A percentile compares a stretch with the other conserved stretches of the same genome.
These are phyloP conservation scores for Lordiphosa clarofinis DNA, from an alignment of 1,140 invertebrate genomes.

Conservation along the genomic window DNA sequence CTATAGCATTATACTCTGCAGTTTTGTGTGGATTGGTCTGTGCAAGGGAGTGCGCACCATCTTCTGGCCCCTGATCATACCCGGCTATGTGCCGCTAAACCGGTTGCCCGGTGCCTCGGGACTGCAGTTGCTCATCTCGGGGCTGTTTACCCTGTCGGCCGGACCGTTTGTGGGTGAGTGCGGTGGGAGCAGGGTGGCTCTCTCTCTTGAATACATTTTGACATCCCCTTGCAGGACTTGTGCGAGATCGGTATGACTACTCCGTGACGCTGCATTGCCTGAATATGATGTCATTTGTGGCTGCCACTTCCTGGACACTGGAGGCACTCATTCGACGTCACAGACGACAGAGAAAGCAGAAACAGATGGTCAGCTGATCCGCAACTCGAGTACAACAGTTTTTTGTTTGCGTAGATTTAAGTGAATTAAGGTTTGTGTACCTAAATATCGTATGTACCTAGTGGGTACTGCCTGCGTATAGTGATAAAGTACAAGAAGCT, in stretches of 20 bases:
- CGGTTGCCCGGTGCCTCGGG: constrained; percentile 84
- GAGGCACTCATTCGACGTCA: constrained; percentile 63
- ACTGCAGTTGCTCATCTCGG: constrained; percentile 83
- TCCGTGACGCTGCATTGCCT: constrained; percentile 83
- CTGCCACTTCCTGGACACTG: constrained; percentile 82
- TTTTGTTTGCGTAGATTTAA: too few relatives aligned
- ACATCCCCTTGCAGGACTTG: constrained; percentile 80
- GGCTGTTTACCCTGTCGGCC: constrained; percentile 81
- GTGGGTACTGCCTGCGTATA: too few relatives aligned
- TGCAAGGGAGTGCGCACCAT: constrained; percentile 84
- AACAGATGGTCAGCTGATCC: too few relatives aligned
- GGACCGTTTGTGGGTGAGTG: constrained; percentile 83
- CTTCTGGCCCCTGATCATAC: constrained; percentile 85
- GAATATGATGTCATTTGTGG: constrained; percentile 83
- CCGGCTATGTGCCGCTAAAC: constrained; percentile 83
- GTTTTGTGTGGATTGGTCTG: constrained; percentile 83
- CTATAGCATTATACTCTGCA: constrained; percentile 79
- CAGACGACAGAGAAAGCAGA: constrained; percentile 18
- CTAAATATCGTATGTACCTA: too few relatives aligned
- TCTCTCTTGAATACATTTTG: neutral
- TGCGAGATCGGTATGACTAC: constrained; percentile 82
- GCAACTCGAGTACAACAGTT: too few relatives aligned
- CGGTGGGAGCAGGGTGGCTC: neutral
- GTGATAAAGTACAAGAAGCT: too few relatives aligned
- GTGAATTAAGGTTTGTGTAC: too few relatives aligned